Conservation (phyloP, 2,113 vertebrate genomes). For the Eidolon helvum region DNA sequence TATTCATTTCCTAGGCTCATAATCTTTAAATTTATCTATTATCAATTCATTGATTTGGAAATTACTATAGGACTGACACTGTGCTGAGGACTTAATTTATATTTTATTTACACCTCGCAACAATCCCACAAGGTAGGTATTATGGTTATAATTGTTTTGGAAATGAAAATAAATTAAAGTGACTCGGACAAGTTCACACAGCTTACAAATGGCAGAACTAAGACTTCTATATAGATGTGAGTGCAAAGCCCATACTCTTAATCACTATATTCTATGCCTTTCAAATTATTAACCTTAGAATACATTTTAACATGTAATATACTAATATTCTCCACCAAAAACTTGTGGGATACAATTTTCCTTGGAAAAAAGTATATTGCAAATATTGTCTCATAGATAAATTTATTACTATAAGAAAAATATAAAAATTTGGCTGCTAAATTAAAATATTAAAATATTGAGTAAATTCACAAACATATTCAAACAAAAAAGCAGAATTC, state of each 20-base stretch:
- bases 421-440: neutral
- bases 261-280: neutral
- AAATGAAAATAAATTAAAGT: neutral
- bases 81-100: neutral
- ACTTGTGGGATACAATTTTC: neutral
- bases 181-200: neutral
- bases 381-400: neutral
- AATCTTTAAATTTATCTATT: neutral
- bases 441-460: neutral
- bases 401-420: neutral
- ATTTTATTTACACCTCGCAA: neutral
- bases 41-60: neutral
- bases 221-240: neutral
- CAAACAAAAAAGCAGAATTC: neutral
- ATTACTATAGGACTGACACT: neutral
- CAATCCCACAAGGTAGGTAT: neutral
- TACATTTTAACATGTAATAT: neutral
- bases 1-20: neutral
- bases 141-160: neutral
- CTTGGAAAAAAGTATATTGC: neutral
- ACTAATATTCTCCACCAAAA: neutral
- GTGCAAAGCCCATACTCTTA: neutral
- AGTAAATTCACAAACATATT: neutral
- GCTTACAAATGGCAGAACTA: neutral
- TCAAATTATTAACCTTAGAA: neutral